Evolutionary conservation across 2,888 invertebrate genomes (phyloP).

Genomic region (Acrobeloides nanus): DNA sequence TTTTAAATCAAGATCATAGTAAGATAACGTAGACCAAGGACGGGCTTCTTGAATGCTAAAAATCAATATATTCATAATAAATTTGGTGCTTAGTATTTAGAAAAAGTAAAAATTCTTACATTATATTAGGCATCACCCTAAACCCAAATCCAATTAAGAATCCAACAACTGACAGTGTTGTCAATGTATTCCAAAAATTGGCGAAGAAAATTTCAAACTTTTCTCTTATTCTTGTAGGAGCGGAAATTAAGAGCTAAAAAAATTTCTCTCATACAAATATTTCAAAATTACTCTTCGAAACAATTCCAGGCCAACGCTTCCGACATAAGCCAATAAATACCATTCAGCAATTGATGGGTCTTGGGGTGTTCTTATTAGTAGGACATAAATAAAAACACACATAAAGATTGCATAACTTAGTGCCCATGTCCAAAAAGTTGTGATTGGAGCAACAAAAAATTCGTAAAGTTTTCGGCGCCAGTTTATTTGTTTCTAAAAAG

Average conservation of each 20-base stretch:
- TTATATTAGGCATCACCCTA: too few species aligned
- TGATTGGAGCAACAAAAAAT: constrained; percentile 96
- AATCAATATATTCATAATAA: too few species aligned
- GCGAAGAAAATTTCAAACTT: constrained; percentile 53
- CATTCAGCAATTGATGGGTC: constrained; percentile 39
- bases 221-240: too few species aligned
- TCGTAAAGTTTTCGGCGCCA: constrained; percentile 73
- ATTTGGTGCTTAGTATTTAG: too few species aligned
- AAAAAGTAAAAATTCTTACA: too few species aligned
- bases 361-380: constrained; percentile 44
- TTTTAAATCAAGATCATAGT: too few species aligned
- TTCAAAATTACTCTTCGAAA: constrained; percentile 46
- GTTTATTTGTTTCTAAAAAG: too few species aligned
- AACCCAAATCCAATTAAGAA: constrained; percentile 24
- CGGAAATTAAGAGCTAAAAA: constrained; percentile 54
- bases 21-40: too few species aligned
- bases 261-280: constrained; percentile 47
- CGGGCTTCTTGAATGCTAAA: too few species aligned
- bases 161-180: constrained; percentile 51
- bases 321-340: constrained; percentile 45
- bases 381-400: constrained; percentile 41
- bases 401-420: constrained; percentile 47
- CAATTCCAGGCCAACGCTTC: constrained; percentile 44
- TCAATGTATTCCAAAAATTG: constrained; percentile 55
- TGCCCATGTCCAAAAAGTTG: constrained; percentile 96